Percentiles rank a stretch among this genome's conserved stretches.
Evolutionary conservation across 2,113 vertebrate genomes (phyloP).

Genomic region (Eupsittula cactorum): DNA sequence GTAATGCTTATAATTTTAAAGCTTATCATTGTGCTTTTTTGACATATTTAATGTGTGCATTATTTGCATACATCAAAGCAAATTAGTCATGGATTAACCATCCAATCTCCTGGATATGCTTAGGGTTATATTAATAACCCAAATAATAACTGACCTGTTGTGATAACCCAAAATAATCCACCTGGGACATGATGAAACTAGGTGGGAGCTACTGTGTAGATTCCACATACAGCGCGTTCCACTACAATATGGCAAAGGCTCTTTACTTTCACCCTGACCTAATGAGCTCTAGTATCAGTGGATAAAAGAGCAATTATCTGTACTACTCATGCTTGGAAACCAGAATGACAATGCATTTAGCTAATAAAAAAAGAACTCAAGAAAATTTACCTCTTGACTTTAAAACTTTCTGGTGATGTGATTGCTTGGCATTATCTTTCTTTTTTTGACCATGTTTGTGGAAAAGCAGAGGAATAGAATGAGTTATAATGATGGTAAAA

Average conservation of each 20-base stretch:
- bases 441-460: not conserved
- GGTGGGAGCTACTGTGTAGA: not conserved
- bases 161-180: not conserved
- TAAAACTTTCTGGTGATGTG: not conserved
- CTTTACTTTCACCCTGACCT: not conserved
- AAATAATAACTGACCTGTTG: not conserved
- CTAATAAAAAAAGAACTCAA: not conserved
- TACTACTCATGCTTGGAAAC: not conserved
- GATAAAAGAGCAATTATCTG: not conserved
- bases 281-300: not conserved
- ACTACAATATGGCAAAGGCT: not conserved
- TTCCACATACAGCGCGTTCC: not conserved
- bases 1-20: not conserved
- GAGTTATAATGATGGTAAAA: not conserved
- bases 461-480: not conserved
- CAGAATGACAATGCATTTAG: not conserved
- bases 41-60: not conserved
- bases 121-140: not conserved
- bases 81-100: not conserved
- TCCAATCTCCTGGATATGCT: not conserved
- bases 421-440: not conserved
- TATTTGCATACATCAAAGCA: not conserved
- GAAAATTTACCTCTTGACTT: conserved; percentile 16
- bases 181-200: not conserved
- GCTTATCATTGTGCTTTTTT: not conserved